Percentiles rank a stretch among this genome's conserved stretches.
These are phyloP conservation scores for Taeniopygia guttata DNA, from an alignment of 2,797 vertebrate species.

Conservation along the genomic window DNA sequence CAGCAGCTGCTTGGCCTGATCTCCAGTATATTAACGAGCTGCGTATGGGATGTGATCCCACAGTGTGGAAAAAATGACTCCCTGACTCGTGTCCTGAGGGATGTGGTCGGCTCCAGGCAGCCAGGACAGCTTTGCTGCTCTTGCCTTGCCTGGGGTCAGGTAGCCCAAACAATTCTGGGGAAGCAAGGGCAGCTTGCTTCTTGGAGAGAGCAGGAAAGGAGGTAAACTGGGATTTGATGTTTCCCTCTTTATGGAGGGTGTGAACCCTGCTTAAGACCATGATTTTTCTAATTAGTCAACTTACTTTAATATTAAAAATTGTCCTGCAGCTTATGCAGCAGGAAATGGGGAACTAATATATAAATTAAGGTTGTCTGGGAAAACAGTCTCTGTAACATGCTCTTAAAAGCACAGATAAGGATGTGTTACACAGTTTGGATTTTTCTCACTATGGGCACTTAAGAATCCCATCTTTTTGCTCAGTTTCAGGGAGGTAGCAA, in stretches of 20 bases:
- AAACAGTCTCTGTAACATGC: background rate
- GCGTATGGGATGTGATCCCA: background rate
- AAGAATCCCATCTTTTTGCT: background rate
- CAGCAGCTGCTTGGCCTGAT: background rate
- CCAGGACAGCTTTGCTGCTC: background rate
- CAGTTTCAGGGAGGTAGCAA: background rate
- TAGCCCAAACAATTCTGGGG: background rate
- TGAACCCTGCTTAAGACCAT: rapidly evolving
- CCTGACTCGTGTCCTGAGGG: rapidly evolving
- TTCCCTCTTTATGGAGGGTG: background rate
- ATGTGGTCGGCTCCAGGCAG: background rate
- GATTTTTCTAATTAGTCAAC: background rate
- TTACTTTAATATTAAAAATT: background rate
- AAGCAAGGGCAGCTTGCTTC: background rate
- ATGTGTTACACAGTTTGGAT: background rate
- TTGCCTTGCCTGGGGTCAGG: background rate
- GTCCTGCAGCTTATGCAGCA: background rate
- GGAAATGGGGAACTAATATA: background rate
- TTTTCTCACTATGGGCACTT: background rate
- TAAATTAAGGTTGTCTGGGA: background rate
- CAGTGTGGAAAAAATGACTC: background rate
- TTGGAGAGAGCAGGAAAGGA: background rate
- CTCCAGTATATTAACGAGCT: background rate
- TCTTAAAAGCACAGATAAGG: background rate
- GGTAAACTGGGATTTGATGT: background rate